Evolutionary conservation across 2,113 vertebrate genomes (phyloP).

Genomic region (Arvicanthis niloticus): DNA sequence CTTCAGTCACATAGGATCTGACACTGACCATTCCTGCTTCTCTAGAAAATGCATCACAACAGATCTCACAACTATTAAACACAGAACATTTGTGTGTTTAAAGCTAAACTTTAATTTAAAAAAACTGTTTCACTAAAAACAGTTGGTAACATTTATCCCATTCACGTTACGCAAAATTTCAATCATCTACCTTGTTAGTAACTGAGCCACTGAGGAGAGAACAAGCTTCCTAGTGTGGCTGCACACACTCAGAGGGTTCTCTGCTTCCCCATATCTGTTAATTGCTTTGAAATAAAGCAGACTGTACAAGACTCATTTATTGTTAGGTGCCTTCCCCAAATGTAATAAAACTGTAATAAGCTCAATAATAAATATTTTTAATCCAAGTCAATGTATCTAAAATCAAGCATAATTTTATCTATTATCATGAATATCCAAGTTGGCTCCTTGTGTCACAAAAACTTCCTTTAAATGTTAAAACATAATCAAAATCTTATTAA

Average conservation of each 20-base stretch:
- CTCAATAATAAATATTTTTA: constrained; percentile 83
- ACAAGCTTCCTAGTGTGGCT: constrained; percentile 7
- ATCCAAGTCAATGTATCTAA: constrained; percentile 80
- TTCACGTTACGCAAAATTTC: constrained; percentile 90
- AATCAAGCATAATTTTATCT: constrained; percentile 82
- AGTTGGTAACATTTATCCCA: constrained; percentile 87
- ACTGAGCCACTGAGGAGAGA: constrained; percentile 80
- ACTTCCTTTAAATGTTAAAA: constrained; percentile 88
- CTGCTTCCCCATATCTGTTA: constrained; percentile 43
- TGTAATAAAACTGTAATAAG: constrained; percentile 81
- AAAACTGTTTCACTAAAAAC: constrained; percentile 86
- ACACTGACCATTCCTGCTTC: constrained; percentile 65
- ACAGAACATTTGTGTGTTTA: constrained; percentile 85
- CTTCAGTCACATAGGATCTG: constrained; percentile 79
- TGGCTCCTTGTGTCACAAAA: constrained; percentile 85
- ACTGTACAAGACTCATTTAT: constrained; percentile 65
- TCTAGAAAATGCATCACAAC: constrained; percentile 77
- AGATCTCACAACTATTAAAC: constrained; percentile 85
- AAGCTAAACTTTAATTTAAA: constrained; percentile 88
- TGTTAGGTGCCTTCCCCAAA: constrained; percentile 79
- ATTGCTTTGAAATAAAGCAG: constrained; percentile 73
- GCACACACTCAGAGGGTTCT: constrained; percentile 19
- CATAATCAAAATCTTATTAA: constrained; percentile 88
- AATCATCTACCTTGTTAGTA: constrained; percentile 85
- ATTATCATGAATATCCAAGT: constrained; percentile 86